phyloP scores from a whole-genome alignment of 2,888 invertebrate genomes.

The Anarsia innoxiella region DNA sequence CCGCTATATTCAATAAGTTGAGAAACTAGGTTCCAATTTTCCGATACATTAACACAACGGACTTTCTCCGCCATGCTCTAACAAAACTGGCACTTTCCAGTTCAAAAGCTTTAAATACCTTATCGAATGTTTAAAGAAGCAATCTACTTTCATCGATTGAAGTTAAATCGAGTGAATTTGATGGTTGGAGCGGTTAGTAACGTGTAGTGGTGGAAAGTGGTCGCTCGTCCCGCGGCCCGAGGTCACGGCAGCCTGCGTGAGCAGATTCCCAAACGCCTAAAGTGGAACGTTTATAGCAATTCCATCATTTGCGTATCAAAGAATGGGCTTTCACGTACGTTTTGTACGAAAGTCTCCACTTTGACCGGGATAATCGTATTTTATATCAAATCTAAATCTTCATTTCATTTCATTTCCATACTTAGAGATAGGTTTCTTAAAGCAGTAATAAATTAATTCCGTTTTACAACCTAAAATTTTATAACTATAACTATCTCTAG shows the following conservation, averaged over 20 bases:
- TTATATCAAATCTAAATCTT: too few species aligned
- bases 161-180: neutral
- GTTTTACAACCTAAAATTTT: too few species aligned
- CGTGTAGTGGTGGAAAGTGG: slow-evolving; percentile 4
- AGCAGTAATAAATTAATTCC: too few species aligned
- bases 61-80: slow-evolving; percentile 8
- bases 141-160: slow-evolving; percentile 6
- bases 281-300: neutral
- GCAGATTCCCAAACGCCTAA: neutral
- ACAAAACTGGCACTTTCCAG: slow-evolving; percentile 11
- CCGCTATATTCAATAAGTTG: too few species aligned
- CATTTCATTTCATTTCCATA: too few species aligned
- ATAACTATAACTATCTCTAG: too few species aligned
- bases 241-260: slow-evolving; percentile 3
- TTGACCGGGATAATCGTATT: too few species aligned
- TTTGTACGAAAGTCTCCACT: too few species aligned
- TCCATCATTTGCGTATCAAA: neutral
- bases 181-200: too few species aligned
- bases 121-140: slow-evolving; percentile 2
- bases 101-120: slow-evolving; percentile 7
- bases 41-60: slow-evolving; percentile 4
- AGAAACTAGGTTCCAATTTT: slow-evolving; percentile 1
- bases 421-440: too few species aligned
- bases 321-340: too few species aligned
- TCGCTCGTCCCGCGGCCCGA: neutral